Evolutionary conservation across 2,797 vertebrate species (phyloP).

Genomic region (Triplophysa yarkandensis): DNA sequence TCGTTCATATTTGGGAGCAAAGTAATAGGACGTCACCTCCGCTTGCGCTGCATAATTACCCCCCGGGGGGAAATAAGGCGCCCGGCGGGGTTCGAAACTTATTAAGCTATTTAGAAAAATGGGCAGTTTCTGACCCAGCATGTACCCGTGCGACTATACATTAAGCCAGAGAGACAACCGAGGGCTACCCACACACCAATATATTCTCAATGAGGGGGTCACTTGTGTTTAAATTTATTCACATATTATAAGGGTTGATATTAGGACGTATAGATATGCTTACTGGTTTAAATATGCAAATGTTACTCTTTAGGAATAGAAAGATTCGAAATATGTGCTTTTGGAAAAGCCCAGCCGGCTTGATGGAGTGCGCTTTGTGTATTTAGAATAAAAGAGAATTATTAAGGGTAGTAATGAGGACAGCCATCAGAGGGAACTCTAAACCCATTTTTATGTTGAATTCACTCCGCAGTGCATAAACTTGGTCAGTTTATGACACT

Average conservation of each 20-base stretch:
- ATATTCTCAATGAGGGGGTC: conserved; percentile 9
- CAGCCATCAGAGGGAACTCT: conserved; percentile 80
- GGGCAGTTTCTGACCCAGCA: conserved; percentile 61
- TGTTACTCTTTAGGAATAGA: no score
- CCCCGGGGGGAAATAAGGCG: conserved; percentile 46
- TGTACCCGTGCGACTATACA: conserved; percentile 28
- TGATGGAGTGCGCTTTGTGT: not conserved
- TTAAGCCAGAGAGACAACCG: conserved; percentile 10
- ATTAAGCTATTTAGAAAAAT: conserved; percentile 42
- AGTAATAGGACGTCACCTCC: conserved; percentile 63
- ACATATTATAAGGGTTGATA: no score
- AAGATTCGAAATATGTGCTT: no score
- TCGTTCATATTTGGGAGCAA: conserved; percentile 59
- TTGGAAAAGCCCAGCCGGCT: no score
- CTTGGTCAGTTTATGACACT: conserved; percentile 12
- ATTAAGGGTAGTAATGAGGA: conserved; percentile 56
- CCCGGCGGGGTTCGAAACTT: conserved; percentile 37
- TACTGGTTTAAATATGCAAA: no score
- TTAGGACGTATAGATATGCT: no score
- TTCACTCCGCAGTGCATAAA: conserved; percentile 26
- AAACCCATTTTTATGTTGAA: conserved; percentile 63
- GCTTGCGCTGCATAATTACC: conserved; percentile 59
- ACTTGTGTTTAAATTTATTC: conserved; percentile 17
- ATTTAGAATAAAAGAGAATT: conserved; percentile 8
- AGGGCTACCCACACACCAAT: conserved; percentile 24